Base-by-base conservation (phyloP, 2,888 invertebrate genomes). In the Parnassius glacialis region DNA sequence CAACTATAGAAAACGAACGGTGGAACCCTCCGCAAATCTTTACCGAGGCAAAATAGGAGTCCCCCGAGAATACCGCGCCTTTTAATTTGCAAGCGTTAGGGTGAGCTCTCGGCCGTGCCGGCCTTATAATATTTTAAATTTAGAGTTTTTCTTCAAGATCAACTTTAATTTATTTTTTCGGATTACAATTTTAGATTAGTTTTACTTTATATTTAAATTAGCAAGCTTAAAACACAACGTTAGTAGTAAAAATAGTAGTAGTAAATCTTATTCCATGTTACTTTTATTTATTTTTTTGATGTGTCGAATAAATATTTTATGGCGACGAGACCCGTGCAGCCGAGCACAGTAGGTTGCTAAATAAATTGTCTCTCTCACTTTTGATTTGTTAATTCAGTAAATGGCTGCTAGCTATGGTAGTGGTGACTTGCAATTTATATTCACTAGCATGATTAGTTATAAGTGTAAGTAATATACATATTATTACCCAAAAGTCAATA, bases 81-180 rank as follows among this genome's bases (percentile, higher is more conserved):
- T 92, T 92, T 92, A 92, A 92, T 92, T 92, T 92, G 87, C 87
- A 78, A 88, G 80, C 79, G 85, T 87, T 84, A 83, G 89, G 90
- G 83, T 82, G 83, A 76, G 70, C 75, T 67, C 56, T 72, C 75
- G 65, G 67, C 70, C 67, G 70, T 68, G 71, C 68, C 69, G 64
- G 70, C 71, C 69, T 73, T 67, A 73, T 72, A 74, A 70, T 74
- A 74, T 67, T 72, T 71, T 68, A 72, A 74, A 76, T 73, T 71
- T 62, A 57, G 66, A 64, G 52, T 51, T 60, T 44, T 59, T 53
- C 20, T 47, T 58, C 13, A 16, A 7, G 25, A 58, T 62, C 55
- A 54, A 45, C 44, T 55, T 20, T 2, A 55, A 50, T 54, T 41
- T 53, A 43, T 54, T 44, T 43, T 47, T n/a, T 16, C 13, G 13